phyloP scores from a whole-genome alignment of 2,888 invertebrate genomes.

The Oscheius sp. region DNA sequence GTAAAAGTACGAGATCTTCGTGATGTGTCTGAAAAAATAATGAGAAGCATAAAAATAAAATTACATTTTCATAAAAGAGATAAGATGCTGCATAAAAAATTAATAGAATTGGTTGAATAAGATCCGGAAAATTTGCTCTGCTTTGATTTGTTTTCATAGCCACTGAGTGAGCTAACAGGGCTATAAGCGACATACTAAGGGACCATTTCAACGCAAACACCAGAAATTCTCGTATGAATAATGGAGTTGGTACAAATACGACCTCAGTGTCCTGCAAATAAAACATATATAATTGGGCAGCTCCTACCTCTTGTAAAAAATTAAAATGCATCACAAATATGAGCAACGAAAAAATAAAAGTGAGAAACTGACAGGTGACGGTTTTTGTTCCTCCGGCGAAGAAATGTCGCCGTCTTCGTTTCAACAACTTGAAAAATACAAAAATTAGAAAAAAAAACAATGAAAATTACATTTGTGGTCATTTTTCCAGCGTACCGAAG shows the following conservation, averaged over 20 bases:
- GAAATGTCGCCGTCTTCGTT: conserved; percentile 33
- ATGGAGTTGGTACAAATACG: conserved; percentile 30
- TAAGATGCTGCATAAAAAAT: conserved; percentile 21
- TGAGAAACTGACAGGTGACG: conserved; percentile 30
- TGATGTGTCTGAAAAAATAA: conserved; percentile 14
- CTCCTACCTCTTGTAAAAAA: conserved; percentile 39
- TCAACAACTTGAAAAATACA: not conserved
- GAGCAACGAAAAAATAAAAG: conserved; percentile 20
- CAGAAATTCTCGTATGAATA: not conserved
- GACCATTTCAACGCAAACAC: not conserved
- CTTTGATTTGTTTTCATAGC: conserved; percentile 26
- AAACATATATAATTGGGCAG: not conserved
- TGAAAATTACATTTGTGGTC: not conserved
- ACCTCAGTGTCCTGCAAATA: conserved; percentile 27
- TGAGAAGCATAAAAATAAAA: not conserved
- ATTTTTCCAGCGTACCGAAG: conserved; percentile 2
- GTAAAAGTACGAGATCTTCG: conserved; percentile 36
- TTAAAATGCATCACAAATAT: conserved; percentile 40
- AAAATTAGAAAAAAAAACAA: not conserved
- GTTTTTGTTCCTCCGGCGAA: conserved; percentile 43
- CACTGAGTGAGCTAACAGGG: conserved; percentile 1
- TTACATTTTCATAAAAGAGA: conserved; percentile 8
- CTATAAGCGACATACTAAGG: not conserved
- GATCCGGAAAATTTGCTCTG: conserved; percentile 43
- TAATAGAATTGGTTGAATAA: conserved; percentile 35